Conservation (phyloP, 2,113 vertebrate genomes). For the Engystomops pustulosus region DNA sequence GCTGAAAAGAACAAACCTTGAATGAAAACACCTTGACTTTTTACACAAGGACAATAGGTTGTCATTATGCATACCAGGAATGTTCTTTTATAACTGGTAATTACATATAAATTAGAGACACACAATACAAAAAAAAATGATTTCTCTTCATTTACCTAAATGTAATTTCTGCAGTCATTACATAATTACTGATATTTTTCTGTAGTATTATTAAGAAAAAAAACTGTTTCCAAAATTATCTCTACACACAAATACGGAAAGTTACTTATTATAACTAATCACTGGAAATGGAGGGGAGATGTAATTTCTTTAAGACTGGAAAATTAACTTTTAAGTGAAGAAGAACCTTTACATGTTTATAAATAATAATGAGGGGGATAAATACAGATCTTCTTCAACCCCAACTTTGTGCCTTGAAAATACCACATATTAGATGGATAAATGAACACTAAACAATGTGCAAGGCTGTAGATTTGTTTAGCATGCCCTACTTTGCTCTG, state of each 20-base stretch:
- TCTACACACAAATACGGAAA: conserved; percentile 74
- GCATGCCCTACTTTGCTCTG: conserved; percentile 47
- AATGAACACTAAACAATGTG: conserved; percentile 35
- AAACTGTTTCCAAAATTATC: conserved; percentile 74
- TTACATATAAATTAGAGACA: conserved; percentile 82
- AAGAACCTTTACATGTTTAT: conserved; percentile 52
- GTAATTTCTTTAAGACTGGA: conserved; percentile 62
- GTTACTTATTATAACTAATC: conserved; percentile 69
- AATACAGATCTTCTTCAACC: conserved; percentile 47
- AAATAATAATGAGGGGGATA: conserved; percentile 51
- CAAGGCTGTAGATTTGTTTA: conserved; percentile 29
- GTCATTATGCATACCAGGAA: conserved; percentile 84
- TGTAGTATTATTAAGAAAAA: conserved; percentile 74
- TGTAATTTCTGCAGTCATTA: conserved; percentile 78
- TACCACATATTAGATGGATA: conserved; percentile 31
- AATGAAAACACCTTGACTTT: conserved; percentile 81
- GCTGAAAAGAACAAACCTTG: conserved; percentile 79
- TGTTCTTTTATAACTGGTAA: conserved; percentile 81
- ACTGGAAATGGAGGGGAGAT: conserved; percentile 58
- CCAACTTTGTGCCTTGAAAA: conserved; percentile 35
- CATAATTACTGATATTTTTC: conserved; percentile 83
- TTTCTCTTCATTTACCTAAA: conserved; percentile 80
- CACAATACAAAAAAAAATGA: conserved; percentile 78
- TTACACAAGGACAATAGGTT: conserved; percentile 80
- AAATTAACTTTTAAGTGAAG: conserved; percentile 66